phyloP scores from a whole-genome alignment of 1,140 invertebrate species.

The Eriocheir sinensis region DNA sequence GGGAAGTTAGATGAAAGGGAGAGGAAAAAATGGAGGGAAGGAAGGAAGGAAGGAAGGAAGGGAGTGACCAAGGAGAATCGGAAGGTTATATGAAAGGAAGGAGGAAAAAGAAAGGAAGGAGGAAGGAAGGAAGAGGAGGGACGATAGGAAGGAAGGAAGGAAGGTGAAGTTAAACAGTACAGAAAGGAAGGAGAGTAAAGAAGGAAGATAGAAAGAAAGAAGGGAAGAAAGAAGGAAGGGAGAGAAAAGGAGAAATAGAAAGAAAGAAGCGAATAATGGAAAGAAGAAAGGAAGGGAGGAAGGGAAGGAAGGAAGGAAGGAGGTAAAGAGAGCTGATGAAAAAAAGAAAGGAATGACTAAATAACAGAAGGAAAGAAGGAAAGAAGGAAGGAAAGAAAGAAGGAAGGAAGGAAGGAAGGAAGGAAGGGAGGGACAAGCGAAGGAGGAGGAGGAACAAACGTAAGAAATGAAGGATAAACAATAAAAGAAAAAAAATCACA shows the following conservation, averaged over 20 bases:
- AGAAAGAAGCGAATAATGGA: not conserved
- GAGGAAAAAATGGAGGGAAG: not conserved
- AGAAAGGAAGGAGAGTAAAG: not conserved
- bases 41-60: not conserved
- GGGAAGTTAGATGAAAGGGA: not conserved
- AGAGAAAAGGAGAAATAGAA: not conserved
- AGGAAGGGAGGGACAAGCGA: too few species aligned
- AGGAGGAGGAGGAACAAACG: too few species aligned
- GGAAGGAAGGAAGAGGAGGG: not conserved
- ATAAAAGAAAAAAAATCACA: too few species aligned
- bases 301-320: not conserved
- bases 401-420: too few species aligned
- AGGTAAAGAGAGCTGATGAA: not conserved
- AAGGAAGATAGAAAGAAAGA: not conserved
- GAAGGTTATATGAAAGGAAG: not conserved
- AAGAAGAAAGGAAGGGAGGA: not conserved
- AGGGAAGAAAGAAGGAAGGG: not conserved
- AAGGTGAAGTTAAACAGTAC: not conserved
- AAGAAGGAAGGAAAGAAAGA: too few species aligned
- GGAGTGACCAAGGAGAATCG: not conserved
- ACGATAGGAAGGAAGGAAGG: not conserved
- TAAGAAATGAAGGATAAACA: too few species aligned
- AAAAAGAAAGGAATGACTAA: too few species aligned
- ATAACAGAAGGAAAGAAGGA: too few species aligned
- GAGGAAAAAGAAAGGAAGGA: not conserved